A percentile compares a stretch with the other conserved stretches of the same genome.
Evolutionary conservation across 2,888 invertebrate genomes (phyloP).

Genomic region (Phaedon cochleariae): DNA sequence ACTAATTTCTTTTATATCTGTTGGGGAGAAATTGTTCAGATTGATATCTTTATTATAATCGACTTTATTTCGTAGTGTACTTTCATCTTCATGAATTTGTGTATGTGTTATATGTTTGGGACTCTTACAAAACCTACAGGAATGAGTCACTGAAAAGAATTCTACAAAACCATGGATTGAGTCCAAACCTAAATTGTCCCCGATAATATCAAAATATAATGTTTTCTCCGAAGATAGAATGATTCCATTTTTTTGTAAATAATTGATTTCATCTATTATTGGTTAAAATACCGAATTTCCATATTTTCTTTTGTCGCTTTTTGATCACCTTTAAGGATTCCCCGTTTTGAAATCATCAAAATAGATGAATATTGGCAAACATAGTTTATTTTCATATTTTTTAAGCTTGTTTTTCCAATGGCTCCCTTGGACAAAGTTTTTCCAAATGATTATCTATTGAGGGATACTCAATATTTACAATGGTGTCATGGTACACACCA

Average conservation of each 20-base stretch:
- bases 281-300: too few species aligned
- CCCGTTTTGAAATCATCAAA: too few species aligned
- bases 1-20: conserved; percentile 28
- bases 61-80: background rate
- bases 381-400: too few species aligned
- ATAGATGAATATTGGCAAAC: too few species aligned
- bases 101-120: background rate
- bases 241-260: background rate
- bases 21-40: background rate
- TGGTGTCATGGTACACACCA: too few species aligned
- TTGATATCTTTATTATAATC: conserved; percentile 24
- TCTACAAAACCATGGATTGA: background rate
- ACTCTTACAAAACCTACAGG: background rate
- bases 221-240: background rate
- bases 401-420: too few species aligned
- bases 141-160: background rate
- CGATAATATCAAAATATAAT: background rate
- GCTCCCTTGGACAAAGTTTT: too few species aligned
- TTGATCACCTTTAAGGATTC: background rate
- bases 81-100: too few species aligned
- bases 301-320: background rate
- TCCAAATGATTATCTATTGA: too few species aligned
- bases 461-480: too few species aligned
- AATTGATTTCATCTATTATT: background rate
- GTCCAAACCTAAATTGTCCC: background rate